Evolutionary conservation across 2,797 vertebrate genomes (phyloP).

Genomic region (Echiichthys vipera): DNA sequence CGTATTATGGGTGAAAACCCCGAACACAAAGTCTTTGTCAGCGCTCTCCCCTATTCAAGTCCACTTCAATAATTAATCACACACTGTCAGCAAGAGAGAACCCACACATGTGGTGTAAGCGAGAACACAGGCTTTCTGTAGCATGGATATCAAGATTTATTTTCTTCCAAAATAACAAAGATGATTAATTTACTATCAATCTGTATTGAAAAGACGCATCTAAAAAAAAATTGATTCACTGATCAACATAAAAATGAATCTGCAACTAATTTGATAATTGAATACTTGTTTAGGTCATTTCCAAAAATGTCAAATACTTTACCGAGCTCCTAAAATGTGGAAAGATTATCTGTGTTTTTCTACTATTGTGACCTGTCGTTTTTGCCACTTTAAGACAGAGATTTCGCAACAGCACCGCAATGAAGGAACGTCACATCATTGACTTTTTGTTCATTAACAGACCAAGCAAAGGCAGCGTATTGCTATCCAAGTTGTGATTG

Average conservation of each 20-base stretch:
- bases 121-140: constrained; percentile 25
- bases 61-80: constrained; percentile 67
- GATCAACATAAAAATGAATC: neutral
- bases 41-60: constrained; percentile 46
- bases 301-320: neutral
- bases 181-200: neutral
- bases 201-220: neutral
- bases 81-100: constrained; percentile 47
- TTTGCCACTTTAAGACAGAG: too few relatives aligned
- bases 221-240: too few relatives aligned
- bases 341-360: too few relatives aligned
- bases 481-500: too few relatives aligned
- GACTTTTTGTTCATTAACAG: too few relatives aligned
- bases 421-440: too few relatives aligned
- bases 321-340: too few relatives aligned
- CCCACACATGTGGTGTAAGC: constrained; percentile 28
- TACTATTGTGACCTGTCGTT: too few relatives aligned
- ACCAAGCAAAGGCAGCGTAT: too few relatives aligned
- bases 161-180: constrained; percentile 9
- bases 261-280: neutral
- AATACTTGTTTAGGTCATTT: neutral
- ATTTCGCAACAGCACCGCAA: too few relatives aligned
- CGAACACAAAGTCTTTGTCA: constrained; percentile 40
- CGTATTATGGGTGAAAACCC: constrained; percentile 27
- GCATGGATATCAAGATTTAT: neutral